A percentile compares a stretch with the other conserved stretches of the same genome.
These are phyloP conservation scores for Dendrocincla tyrannina DNA, from an alignment of 2,797 vertebrate genomes.

Conservation along the genomic window DNA sequence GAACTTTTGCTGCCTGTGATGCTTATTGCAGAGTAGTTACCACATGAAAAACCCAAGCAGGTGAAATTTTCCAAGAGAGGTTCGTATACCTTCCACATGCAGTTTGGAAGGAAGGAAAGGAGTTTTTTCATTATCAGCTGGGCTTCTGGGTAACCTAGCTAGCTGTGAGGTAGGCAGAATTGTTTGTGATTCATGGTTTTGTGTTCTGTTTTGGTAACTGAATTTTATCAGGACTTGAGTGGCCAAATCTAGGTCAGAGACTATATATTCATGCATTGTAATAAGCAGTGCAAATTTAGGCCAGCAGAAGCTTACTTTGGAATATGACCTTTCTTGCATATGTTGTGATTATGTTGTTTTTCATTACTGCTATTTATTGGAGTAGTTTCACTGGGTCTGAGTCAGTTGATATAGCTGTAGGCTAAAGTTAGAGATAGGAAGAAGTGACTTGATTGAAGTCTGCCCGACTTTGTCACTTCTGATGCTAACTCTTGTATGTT, in stretches of 20 bases:
- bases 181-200: neutral
- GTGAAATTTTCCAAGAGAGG: neutral
- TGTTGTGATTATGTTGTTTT: neutral
- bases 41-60: neutral
- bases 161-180: neutral
- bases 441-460: neutral
- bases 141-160: neutral
- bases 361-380: neutral
- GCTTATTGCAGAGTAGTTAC: neutral
- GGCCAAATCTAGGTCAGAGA: neutral
- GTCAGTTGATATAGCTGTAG: neutral
- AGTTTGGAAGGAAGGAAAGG: neutral
- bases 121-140: neutral
- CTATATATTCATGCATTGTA: neutral
- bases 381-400: neutral
- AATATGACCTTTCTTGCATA: neutral
- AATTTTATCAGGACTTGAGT: neutral
- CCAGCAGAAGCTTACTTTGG: neutral
- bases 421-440: neutral
- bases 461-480: neutral
- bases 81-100: fast-evolving
- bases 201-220: neutral
- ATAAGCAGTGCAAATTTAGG: neutral
- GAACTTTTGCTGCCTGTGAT: neutral
- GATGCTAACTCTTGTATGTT: neutral